Conservation (phyloP, 1,140 invertebrate genomes). For the Chlorops oryzae region DNA sequence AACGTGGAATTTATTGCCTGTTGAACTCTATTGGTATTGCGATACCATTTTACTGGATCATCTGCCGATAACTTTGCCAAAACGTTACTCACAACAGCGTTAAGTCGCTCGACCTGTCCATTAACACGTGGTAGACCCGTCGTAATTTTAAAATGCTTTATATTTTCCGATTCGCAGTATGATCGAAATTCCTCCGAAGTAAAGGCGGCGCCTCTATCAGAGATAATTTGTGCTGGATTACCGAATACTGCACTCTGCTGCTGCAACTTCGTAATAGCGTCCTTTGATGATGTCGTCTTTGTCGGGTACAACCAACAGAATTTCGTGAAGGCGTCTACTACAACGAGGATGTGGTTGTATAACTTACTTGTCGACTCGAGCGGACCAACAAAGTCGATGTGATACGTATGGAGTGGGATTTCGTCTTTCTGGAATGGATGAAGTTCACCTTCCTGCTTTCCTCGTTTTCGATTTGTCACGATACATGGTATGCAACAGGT, state of each 20-base stretch:
- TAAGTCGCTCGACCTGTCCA: constrained; percentile 25
- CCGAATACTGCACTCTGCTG: too few species aligned
- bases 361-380: constrained; percentile 26
- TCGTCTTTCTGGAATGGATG: constrained; percentile 32
- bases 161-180: too few species aligned
- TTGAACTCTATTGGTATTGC: constrained; percentile 4
- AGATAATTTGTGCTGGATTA: constrained; percentile 7
- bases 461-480: constrained; percentile 26
- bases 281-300: constrained; percentile 29
- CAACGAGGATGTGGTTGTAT: constrained; percentile 32
- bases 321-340: constrained; percentile 30
- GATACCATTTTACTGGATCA: constrained; percentile 9
- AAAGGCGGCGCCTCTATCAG: too few species aligned
- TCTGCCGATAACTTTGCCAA: constrained; percentile 4
- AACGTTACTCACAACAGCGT: constrained; percentile 16
- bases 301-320: constrained; percentile 38
- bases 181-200: too few species aligned
- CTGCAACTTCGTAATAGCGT: too few species aligned
- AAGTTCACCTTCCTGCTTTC: constrained; percentile 45
- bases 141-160: too few species aligned
- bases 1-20: constrained; percentile 10
- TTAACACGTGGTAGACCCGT: too few species aligned
- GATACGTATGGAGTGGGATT: constrained; percentile 23
- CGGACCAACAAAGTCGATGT: constrained; percentile 22
- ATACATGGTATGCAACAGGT: constrained; percentile 39